Evolutionary conservation across 2,888 invertebrate genomes (phyloP), one percentile per base, ranked within the genome.

Genomic region (Branchellion lobata): DNA sequence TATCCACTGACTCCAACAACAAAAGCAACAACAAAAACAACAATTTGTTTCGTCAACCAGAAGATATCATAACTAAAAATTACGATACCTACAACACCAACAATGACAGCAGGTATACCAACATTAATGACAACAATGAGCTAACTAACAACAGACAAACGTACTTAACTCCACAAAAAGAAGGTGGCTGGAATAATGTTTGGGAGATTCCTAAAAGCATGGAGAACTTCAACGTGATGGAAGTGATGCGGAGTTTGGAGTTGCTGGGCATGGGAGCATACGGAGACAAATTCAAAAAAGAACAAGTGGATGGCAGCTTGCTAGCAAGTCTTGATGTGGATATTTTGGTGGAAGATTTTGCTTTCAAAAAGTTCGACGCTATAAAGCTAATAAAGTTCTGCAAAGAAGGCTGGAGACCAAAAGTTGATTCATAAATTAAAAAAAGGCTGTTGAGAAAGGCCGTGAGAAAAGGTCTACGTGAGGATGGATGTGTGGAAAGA

Each of bases 371-470:
- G n/a, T 73, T 81, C 40, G 76, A 80, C 29, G 81, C 81, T 29
- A 80, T 79, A 18, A 81, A 81, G 69, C 77, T 81, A 21, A 31
- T 34, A 24, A 80, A 71, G 75, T 81, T 81, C 53, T 47, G 53
- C 18, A 51, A 69, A 27, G 33, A 80, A 0, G 80, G 80, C 34
- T 81, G 81, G 81, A 51, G 81, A 40, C 81, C 81, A 0, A 79
- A 40, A 27, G 8, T 78, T 0, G 27, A 77, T n/a, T 1, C 34
- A 5, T 3, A 33, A 11, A 57, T 40, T 27, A 31, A 21, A 71
- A 11, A 11, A 29, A 11, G 8, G 29, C 21, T 29, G 11, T 11
- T 21, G 36, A 0, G 33, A 18, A n/a, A 1, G 33, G 14, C 18
- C n/a, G 33, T n/a, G n/a, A 34, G 73, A 1, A 36, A 34, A 36